A percentile compares a stretch with the other conserved stretches of the same genome.
Conservation (phyloP, 2,113 vertebrate genomes). For the Electrona antarctica region DNA sequence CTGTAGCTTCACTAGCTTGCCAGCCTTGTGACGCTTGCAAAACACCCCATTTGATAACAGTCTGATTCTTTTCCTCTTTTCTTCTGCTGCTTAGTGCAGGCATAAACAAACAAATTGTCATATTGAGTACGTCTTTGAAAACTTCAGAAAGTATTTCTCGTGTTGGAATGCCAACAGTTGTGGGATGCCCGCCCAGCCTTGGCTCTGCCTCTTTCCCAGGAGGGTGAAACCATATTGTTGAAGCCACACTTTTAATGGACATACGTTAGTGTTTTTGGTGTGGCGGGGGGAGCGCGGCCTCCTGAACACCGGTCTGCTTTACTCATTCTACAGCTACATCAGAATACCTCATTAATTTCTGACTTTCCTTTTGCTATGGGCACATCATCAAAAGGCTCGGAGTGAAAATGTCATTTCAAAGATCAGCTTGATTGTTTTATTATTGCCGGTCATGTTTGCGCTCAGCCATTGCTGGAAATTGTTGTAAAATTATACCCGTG, state of each 20-base stretch:
- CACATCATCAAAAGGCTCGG: conserved; percentile 14
- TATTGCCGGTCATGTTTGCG: conserved; percentile 57
- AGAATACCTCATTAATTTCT: conserved; percentile 44
- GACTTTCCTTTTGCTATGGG: conserved; percentile 42
- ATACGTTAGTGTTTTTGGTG: no score
- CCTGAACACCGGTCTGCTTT: conserved; percentile 47
- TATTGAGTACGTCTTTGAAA: conserved; percentile 63
- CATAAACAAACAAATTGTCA: conserved; percentile 63
- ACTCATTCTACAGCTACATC: conserved; percentile 41
- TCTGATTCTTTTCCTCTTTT: conserved; percentile 31
- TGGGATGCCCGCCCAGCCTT: conserved; percentile 56
- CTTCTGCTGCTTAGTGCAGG: conserved; percentile 40
- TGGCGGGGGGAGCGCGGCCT: conserved; percentile 1
- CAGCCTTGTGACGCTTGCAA: conserved; percentile 34
- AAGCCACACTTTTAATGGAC: conserved; percentile 33
- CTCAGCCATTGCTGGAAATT: conserved; percentile 28
- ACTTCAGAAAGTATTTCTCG: conserved; percentile 48
- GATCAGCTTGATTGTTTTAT: conserved; percentile 51
- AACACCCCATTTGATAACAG: conserved; percentile 49
- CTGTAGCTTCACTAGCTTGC: conserved; percentile 18
- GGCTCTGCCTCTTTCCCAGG: conserved; percentile 41
- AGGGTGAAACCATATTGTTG: conserved; percentile 51
- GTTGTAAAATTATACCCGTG: conserved; percentile 28
- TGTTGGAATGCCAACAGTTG: conserved; percentile 59
- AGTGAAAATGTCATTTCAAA: conserved; percentile 54